Base-by-base conservation (phyloP, 2,113 vertebrate genomes). In the Indicator maculatus region DNA sequence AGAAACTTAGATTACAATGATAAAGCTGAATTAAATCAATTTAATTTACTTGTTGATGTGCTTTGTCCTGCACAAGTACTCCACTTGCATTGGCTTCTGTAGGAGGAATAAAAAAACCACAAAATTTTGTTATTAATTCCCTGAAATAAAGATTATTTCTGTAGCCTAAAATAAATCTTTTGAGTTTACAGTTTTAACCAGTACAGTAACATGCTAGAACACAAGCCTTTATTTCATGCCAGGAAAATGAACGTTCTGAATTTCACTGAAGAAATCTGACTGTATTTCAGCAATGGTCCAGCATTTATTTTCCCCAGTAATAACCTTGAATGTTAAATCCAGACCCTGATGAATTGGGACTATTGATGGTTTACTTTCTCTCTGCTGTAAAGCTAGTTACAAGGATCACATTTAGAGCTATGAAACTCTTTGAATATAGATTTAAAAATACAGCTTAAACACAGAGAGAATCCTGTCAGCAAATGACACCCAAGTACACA, bases 1-100 rank as follows among this genome's bases (percentile, higher is more conserved):
- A 72, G 38, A 79, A 86, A 93, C 87, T 55, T 36, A 93, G 79
- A 84, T 83, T 93, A 76, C 28, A 84, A 27, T 72, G n/a, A 94
- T 59, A 93, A 95, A 83, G 81, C 58, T 95, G 58, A 96, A 93
- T 63, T 90, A 92, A 55, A 92, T 92, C 72, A 86, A 79, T 91
- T 82, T 59, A 95, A 96, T 96, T 90, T 92, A 90, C 52, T 93
- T 86, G 14, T 66, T 88, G 44, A 64, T 39, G 81, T 61, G n/a
- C 28, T 79, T 45, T 76, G 81, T 66, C 94, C 63, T 88, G 66
- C 60, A 82, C 76, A 90, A 50, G 45, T 20, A 93, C 70, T 44
- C 39, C 26, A 61, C 10, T 69, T 79, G 50, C 15, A 6, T 6
- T 90, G 61, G 63, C 44, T 94, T 82, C 75, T 95, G 71, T 65